Base-by-base conservation (phyloP, 35 echinoderm and acorn worm species). In the Diadema setosum region DNA sequence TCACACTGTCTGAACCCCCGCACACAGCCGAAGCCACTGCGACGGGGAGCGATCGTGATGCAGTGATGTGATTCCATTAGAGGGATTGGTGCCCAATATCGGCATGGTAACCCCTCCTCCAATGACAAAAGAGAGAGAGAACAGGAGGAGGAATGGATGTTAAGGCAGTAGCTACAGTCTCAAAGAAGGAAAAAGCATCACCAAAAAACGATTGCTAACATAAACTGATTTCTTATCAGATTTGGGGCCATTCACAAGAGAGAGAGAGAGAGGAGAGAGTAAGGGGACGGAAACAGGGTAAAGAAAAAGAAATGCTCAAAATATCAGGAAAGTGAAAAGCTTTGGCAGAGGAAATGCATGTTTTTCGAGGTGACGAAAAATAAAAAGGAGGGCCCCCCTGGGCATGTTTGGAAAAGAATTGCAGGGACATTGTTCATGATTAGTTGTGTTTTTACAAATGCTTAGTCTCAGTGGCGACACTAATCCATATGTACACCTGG, bases 401-500 rank as follows among this genome's bases (percentile, higher is more conserved):
- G 39, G 70, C 70, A 39, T 78, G 36, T 78, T 78, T 78, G 73
- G 21, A 36, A n/a, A 35, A 23, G 73, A 78, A 78, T 78, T 43
- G 37, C 44, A 20, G 2, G 29, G 29, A 21, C 17, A 41, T 78
- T 78, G 73, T 18, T 16, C 27, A 17, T 15, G 67, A 73, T 73
- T 73, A 73, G 67, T 25, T 35, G 27, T 37, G 67, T 73, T 73
- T 73, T 73, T 18, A 73, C 67, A 73, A 73, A 73, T 73, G 67
- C 31, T 73, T 73, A 37, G 67, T 39, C 67, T 73, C 0, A 30
- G 18, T 73, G 67, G 67, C 67, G 31, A 73, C 67, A 73, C 27
- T 73, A 73, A 73, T 73, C 67, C 67, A 37, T 36, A 15, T 32
- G 20, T 73, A 25, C 67, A 73, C 67, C 67, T 73, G 67, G 67